Percentiles rank a stretch among this genome's conserved stretches.
Evolutionary conservation across 1,140 invertebrate genomes (phyloP).

Genomic region (Myzus persicae): DNA sequence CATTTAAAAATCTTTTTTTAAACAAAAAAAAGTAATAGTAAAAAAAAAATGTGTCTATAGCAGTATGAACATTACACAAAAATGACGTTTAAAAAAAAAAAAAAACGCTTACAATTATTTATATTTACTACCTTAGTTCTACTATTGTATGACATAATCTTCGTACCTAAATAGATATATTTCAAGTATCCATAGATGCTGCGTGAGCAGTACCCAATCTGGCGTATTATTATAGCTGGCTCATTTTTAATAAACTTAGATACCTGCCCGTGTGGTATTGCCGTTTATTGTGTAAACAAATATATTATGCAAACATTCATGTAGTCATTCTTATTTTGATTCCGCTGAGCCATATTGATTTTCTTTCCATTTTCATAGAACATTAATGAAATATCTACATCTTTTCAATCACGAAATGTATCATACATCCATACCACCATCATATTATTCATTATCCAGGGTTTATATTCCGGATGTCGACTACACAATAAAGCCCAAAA

Average conservation of each 20-base stretch:
- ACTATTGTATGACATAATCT: background rate
- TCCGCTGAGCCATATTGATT: background rate
- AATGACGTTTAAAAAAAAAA: no score
- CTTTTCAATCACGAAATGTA: background rate
- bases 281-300: background rate
- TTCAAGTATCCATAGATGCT: no score
- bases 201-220: background rate
- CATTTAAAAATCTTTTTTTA: no score
- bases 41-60: no score
- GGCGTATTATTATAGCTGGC: background rate
- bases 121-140: background rate
- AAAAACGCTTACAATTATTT: background rate
- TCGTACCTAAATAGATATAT: no score
- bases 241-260: background rate
- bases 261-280: background rate
- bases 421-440: background rate
- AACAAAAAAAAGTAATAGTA: no score
- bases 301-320: background rate
- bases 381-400: background rate
- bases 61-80: no score
- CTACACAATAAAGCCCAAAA: background rate
- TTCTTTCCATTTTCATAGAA: background rate
- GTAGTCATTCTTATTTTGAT: background rate
- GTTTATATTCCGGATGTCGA: background rate
- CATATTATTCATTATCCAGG: no score